Percentiles rank a stretch among this genome's conserved stretches.
phyloP scores from a whole-genome alignment of 2,888 invertebrate species.

The Diplazon laetatorius region DNA sequence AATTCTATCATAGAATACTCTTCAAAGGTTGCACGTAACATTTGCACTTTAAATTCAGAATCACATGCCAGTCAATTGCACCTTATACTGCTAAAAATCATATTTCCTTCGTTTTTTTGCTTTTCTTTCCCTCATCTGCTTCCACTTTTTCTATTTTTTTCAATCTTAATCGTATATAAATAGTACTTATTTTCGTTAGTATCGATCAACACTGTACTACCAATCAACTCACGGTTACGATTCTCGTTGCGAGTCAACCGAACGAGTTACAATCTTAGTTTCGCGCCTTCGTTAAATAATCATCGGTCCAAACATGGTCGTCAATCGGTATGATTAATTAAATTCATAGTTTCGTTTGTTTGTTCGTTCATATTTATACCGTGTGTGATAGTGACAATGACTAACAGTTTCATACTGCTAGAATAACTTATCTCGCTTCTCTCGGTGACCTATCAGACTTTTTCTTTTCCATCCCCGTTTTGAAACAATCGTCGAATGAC shows the following conservation, averaged over 20 bases:
- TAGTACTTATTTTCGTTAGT: conserved; percentile 57
- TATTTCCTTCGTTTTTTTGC: too few relatives aligned
- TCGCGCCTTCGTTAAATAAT: neutral
- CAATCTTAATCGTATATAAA: conserved; percentile 66
- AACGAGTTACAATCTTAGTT: too few relatives aligned
- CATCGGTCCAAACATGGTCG: conserved; percentile 1
- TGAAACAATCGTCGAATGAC: neutral
- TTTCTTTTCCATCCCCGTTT: neutral
- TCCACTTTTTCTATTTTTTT: conserved; percentile 19
- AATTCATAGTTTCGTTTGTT: neutral
- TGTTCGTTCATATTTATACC: neutral
- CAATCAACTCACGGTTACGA: conserved; percentile 10
- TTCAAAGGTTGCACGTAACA: conserved; percentile 77
- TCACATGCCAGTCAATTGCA: conserved; percentile 79
- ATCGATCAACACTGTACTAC: conserved; percentile 20
- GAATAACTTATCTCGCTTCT: conserved; percentile 5
- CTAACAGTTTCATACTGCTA: conserved; percentile 58
- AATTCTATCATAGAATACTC: conserved; percentile 78
- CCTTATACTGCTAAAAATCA: conserved; percentile 69
- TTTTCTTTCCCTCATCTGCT: neutral
- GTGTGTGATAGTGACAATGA: neutral
- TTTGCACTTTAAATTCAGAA: conserved; percentile 80
- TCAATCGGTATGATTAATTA: conserved; percentile 3
- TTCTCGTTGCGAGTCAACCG: neutral
- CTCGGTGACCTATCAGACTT: neutral